phyloP scores from a whole-genome alignment of 2,888 invertebrate genomes.

The Peribatodes rhomboidaria region DNA sequence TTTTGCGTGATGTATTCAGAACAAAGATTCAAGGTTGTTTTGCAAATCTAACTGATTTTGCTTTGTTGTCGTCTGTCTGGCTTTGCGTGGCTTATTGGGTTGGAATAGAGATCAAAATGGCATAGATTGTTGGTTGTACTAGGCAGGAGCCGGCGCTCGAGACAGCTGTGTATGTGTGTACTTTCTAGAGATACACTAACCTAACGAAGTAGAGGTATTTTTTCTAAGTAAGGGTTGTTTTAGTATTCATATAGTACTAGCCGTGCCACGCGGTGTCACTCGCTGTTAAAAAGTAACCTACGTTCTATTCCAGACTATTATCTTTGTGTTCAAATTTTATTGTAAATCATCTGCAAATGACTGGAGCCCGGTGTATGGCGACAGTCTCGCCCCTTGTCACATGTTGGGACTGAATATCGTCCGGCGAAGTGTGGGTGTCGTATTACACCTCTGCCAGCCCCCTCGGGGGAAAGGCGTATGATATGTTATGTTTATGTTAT shows the following conservation, averaged over 20 bases:
- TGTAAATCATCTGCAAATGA: too few species aligned
- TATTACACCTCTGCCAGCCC: too few species aligned
- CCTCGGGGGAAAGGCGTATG: too few species aligned
- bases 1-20: neutral
- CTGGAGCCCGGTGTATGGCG: too few species aligned
- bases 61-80: constrained; percentile 22
- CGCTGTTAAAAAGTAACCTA: too few species aligned
- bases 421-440: too few species aligned
- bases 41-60: constrained; percentile 10
- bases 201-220: neutral
- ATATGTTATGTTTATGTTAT: too few species aligned
- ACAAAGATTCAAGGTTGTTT: constrained; percentile 1
- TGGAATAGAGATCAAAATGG: constrained; percentile 22
- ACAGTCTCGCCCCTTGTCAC: too few species aligned
- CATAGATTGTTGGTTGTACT: constrained; percentile 1
- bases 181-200: neutral
- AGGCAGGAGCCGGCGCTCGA: constrained; percentile 6
- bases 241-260: neutral
- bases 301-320: too few species aligned
- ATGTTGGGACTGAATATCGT: too few species aligned
- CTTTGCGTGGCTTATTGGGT: constrained; percentile 2
- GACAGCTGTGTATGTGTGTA: neutral
- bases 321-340: too few species aligned
- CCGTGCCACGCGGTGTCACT: too few species aligned
- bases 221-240: neutral